Base-by-base conservation (phyloP, 2,888 invertebrate species). In the Balanococcus diminutus region DNA sequence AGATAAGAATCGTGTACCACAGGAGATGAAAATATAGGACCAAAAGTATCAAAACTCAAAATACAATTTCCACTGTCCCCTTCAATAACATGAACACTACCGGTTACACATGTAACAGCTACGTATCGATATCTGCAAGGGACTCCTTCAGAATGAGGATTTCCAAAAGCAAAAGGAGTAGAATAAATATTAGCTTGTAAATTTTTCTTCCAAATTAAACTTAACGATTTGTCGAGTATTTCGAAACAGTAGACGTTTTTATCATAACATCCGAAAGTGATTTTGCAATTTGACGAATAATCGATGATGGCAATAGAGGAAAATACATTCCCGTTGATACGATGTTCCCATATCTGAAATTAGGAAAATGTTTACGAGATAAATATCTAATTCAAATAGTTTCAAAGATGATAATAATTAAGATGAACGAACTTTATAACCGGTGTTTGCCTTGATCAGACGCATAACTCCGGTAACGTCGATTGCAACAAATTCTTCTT, bases 21-120 rank as follows among this genome's bases (percentile, higher is more conserved):
- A 0, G 96, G 95, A 0, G 96, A 94, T 0, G 96, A 96, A 90
- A 96, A 97, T 25, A 94, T 91, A 90, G 96, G 93, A 14, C 92
- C 93, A 0, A 92, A 91, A 67, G 96, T 89, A 36, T 89, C 88
- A 84, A 91, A 90, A 86, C 90, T 90, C 32, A 90, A 89, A 61
- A 92, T 79, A 56, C 92, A 88, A 25, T 89, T 87, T 0, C 93
- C 93, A 87, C 89, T 90, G 3, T 89, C 89, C 28, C 91, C 89
- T 88, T 93, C 90, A 22, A 95, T 89, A 22, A 95, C 88, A 88
- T 91, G 91, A 2, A 96, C 88, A 79, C 89, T 90, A 0, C 96
- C 96, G 87, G 92, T 90, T 61, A 93, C 94, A n/a, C 93, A 92
- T 31, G 92, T 92, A 28, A 56, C 82, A 4, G 28, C 31, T 5